phyloP scores from a whole-genome alignment of 2,113 vertebrate genomes.

The Chionomys nivalis region DNA sequence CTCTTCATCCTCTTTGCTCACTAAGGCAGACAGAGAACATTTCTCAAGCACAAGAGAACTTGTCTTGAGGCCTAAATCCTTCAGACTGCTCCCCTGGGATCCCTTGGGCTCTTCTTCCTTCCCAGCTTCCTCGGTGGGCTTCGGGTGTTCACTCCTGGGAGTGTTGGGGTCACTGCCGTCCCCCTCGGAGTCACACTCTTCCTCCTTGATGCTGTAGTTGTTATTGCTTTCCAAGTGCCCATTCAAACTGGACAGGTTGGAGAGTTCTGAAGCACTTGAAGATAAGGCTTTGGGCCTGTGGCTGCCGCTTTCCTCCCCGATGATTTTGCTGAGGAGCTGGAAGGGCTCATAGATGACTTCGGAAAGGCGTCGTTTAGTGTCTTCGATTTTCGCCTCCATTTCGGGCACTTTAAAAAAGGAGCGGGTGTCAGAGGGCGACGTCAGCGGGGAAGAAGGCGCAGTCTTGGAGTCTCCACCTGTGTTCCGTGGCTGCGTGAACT shows the following conservation, averaged over 20 bases:
- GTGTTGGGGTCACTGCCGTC: conserved; percentile 85
- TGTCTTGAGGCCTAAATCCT: conserved; percentile 84
- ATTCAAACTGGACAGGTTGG: conserved; percentile 90
- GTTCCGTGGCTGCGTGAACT: conserved; percentile 96
- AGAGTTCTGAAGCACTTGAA: conserved; percentile 96
- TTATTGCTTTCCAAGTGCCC: conserved; percentile 95
- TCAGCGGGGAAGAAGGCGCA: conserved; percentile 96
- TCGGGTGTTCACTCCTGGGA: conserved; percentile 78
- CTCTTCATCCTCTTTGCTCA: conserved; percentile 96
- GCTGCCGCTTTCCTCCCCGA: conserved; percentile 95
- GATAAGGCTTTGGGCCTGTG: conserved; percentile 95
- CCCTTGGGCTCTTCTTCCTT: conserved; percentile 74
- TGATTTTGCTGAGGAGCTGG: conserved; percentile 98
- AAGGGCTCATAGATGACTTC: conserved; percentile 98
- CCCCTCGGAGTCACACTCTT: conserved; percentile 92
- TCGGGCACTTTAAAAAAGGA: conserved; percentile 99
- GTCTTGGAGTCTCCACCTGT: conserved; percentile 96
- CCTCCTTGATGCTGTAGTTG: conserved; percentile 98
- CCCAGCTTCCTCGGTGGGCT: conserved; percentile 80
- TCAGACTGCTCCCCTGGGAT: conserved; percentile 81
- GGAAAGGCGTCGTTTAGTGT: conserved; percentile 96
- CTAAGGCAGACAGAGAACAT: conserved; percentile 94
- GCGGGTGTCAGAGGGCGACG: conserved; percentile 93
- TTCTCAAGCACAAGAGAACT: conserved; percentile 92
- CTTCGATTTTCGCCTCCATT: conserved; percentile 98